These are phyloP conservation scores for Chaenocephalus aceratus DNA, from an alignment of 2,113 vertebrate species.

Conservation along the genomic window DNA sequence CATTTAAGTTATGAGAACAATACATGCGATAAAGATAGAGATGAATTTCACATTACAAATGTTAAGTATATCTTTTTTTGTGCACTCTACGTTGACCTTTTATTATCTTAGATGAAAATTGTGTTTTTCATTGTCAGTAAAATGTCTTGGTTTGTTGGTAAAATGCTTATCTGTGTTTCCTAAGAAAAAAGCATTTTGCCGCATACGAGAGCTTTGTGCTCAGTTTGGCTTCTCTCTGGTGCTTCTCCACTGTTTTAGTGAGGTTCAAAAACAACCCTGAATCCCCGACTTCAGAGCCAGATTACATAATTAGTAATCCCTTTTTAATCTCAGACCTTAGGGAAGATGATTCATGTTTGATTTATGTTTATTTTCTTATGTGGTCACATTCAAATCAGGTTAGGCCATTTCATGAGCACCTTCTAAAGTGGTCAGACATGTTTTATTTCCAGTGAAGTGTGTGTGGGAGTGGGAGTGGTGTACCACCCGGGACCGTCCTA, in stretches of 20 bases:
- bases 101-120: slow-evolving; percentile 59
- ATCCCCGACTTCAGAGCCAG: slow-evolving; percentile 1
- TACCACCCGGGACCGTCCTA: slow-evolving; percentile 55
- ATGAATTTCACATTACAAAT: slow-evolving; percentile 41
- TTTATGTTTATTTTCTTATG: neutral
- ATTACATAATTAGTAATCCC: slow-evolving; percentile 3
- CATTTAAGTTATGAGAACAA: slow-evolving; percentile 66
- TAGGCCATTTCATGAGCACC: neutral
- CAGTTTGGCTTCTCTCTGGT: slow-evolving; percentile 14
- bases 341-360: slow-evolving; percentile 5
- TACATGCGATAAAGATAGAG: slow-evolving; percentile 37
- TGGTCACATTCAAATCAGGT: slow-evolving; percentile 12
- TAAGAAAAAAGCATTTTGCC: slow-evolving; percentile 23
- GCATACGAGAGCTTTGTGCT: slow-evolving; percentile 46
- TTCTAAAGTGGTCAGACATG: neutral
- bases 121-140: slow-evolving; percentile 37
- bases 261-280: slow-evolving; percentile 10
- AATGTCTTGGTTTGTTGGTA: no score
- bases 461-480: slow-evolving; percentile 50
- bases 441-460: neutral
- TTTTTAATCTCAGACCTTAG: neutral
- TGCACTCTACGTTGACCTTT: slow-evolving; percentile 27
- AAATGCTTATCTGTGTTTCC: no score
- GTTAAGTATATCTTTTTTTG: slow-evolving; percentile 40
- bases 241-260: slow-evolving; percentile 50